phyloP scores from a whole-genome alignment of 2,113 vertebrate genomes.

The Gnathonemus echidnorhynchus region DNA sequence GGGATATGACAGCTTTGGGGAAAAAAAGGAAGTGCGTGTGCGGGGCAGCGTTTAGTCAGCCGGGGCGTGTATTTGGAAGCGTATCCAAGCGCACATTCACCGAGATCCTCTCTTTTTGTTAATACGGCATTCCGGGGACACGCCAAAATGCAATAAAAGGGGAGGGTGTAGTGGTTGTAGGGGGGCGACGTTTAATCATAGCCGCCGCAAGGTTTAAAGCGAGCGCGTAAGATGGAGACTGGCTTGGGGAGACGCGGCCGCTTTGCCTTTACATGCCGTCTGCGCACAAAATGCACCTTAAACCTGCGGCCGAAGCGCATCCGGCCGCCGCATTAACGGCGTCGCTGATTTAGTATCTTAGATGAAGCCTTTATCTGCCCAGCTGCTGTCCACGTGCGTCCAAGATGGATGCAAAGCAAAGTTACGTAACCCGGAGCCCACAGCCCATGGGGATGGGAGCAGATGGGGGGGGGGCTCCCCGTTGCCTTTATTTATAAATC shows the following conservation, averaged over 20 bases:
- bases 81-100: background rate
- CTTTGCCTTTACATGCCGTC: background rate
- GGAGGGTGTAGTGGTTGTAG: background rate
- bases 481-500: background rate
- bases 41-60: background rate
- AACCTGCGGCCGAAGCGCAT: background rate
- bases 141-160: slow-evolving; percentile 6
- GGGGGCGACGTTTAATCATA: background rate
- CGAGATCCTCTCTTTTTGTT: background rate
- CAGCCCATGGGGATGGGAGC: background rate
- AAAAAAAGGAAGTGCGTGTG: slow-evolving; percentile 5
- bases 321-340: background rate
- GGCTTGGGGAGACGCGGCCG: background rate
- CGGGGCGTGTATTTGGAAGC: slow-evolving; percentile 6
- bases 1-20: slow-evolving; percentile 18
- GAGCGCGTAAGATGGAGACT: background rate
- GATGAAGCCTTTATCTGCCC: background rate
- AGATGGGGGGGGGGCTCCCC: background rate
- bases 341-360: background rate
- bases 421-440: background rate
- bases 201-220: background rate
- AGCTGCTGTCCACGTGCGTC: background rate
- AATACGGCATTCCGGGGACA: background rate
- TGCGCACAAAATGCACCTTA: background rate
- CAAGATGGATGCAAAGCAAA: background rate